Conservation (phyloP, 2,888 invertebrate genomes). For the Amitus sp. region DNA sequence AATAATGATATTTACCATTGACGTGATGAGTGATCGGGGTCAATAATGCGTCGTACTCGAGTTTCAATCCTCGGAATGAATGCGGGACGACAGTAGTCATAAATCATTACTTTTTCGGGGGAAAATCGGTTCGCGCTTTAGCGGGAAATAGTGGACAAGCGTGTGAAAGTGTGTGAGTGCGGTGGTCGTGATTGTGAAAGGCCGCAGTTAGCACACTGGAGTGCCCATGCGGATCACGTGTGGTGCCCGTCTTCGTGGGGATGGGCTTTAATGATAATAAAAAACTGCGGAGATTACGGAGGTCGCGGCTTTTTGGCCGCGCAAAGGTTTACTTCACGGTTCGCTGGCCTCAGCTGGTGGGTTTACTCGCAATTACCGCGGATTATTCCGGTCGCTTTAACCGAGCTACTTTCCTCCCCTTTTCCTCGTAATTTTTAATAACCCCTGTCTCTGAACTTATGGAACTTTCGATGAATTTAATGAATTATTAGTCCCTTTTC, state of each 20-base stretch:
- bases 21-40: constrained; percentile 23
- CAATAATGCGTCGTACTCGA: constrained; percentile 21
- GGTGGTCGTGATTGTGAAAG: constrained; percentile 45
- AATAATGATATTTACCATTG: too few relatives aligned
- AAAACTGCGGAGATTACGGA: constrained; percentile 69
- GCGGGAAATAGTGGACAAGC: neutral
- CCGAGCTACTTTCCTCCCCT: neutral
- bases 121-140: too few relatives aligned
- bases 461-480: neutral
- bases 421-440: too few relatives aligned
- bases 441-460: too few relatives aligned
- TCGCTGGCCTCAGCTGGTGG: constrained; percentile 72
- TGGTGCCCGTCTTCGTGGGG: constrained; percentile 61
- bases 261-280: constrained; percentile 69
- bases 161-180: constrained; percentile 38
- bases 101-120: too few relatives aligned
- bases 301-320: constrained; percentile 71
- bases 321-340: constrained; percentile 72
- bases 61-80: constrained; percentile 11
- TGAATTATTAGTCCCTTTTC: too few relatives aligned
- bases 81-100: constrained; percentile 2
- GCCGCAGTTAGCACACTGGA: constrained; percentile 58
- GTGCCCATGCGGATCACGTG: constrained; percentile 64
- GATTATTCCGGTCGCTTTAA: neutral
- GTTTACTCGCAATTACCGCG: constrained; percentile 36